These are phyloP conservation scores for Denticeps clupeoides DNA, from an alignment of 2,797 vertebrate genomes.

Conservation along the genomic window DNA sequence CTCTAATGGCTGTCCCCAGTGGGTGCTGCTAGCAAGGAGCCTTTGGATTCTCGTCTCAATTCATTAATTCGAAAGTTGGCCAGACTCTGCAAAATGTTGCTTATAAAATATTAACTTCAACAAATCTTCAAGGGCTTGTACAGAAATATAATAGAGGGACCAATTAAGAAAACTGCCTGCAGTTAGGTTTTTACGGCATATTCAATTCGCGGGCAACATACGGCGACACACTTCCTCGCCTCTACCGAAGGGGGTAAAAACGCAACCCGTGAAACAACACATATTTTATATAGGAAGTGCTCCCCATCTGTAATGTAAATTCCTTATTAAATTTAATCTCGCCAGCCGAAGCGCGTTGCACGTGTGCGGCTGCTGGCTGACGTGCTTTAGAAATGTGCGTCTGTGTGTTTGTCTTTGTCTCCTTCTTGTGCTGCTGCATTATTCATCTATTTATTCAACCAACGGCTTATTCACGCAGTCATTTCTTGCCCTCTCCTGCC, in stretches of 20 bases:
- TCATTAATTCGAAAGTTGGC: slow-evolving; percentile 68
- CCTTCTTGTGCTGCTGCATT: slow-evolving; percentile 33
- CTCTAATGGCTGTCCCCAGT: slow-evolving; percentile 22
- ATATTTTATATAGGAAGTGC: slow-evolving; percentile 34
- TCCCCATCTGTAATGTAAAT: slow-evolving; percentile 44
- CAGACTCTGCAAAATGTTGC: slow-evolving; percentile 46
- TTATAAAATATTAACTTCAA: slow-evolving; percentile 68
- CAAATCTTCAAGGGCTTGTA: slow-evolving; percentile 68
- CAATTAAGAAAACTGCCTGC: slow-evolving; percentile 60
- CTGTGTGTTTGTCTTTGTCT: slow-evolving; percentile 32
- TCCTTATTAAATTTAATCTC: slow-evolving; percentile 39
- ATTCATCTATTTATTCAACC: slow-evolving; percentile 45
- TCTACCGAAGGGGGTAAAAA: slow-evolving; percentile 33
- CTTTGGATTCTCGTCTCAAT: slow-evolving; percentile 52
- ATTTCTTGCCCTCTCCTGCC: slow-evolving; percentile 10
- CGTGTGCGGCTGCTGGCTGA: too few relatives aligned
- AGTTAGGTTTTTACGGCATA: slow-evolving; percentile 44
- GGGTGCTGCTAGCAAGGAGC: slow-evolving; percentile 37
- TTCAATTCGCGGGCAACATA: slow-evolving; percentile 24
- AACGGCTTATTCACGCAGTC: slow-evolving; percentile 26
- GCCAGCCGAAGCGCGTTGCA: slow-evolving; percentile 18
- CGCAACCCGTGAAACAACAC: slow-evolving; percentile 38
- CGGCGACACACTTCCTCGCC: slow-evolving; percentile 31
- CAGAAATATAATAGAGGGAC: slow-evolving; percentile 63
- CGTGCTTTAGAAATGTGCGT: too few relatives aligned